Evolutionary conservation across 1,140 invertebrate species (phyloP).

Genomic region (Conus betulinus): DNA sequence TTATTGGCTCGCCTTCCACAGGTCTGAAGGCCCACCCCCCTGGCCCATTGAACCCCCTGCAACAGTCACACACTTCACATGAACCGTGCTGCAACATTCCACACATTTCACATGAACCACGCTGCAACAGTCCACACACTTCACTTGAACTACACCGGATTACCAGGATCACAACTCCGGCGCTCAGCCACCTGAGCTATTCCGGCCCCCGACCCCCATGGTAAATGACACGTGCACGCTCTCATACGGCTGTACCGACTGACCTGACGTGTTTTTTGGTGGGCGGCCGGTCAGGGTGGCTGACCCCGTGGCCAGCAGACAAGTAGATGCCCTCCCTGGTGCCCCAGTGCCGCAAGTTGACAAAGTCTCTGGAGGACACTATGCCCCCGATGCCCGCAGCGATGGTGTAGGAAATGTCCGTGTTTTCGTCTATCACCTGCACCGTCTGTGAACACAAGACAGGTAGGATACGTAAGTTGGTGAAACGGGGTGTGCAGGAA

Average conservation of each 20-base stretch:
- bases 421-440: slow-evolving; percentile 81
- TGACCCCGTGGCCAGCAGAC: slow-evolving; percentile 77
- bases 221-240: too few relatives aligned
- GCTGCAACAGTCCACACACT: too few relatives aligned
- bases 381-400: slow-evolving; percentile 86
- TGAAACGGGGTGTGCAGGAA: not conserved
- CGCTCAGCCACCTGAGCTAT: too few relatives aligned
- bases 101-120: too few relatives aligned
- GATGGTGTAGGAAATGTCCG: slow-evolving; percentile 88
- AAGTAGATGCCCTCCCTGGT: slow-evolving; percentile 76
- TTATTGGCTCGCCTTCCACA: slow-evolving; percentile 77
- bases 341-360: slow-evolving; percentile 84
- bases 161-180: too few relatives aligned
- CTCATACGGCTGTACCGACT: not conserved
- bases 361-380: slow-evolving; percentile 89
- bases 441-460: slow-evolving; percentile 60
- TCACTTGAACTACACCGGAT: too few relatives aligned
- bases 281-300: slow-evolving; percentile 79
- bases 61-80: too few relatives aligned
- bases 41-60: slow-evolving; percentile 85
- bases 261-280: slow-evolving; percentile 82
- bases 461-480: not conserved
- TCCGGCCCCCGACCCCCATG: too few relatives aligned
- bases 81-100: too few relatives aligned
- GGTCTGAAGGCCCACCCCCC: slow-evolving; percentile 83